These are phyloP conservation scores for Felis chaus DNA, from an alignment of 2,113 vertebrate genomes.

Conservation along the genomic window DNA sequence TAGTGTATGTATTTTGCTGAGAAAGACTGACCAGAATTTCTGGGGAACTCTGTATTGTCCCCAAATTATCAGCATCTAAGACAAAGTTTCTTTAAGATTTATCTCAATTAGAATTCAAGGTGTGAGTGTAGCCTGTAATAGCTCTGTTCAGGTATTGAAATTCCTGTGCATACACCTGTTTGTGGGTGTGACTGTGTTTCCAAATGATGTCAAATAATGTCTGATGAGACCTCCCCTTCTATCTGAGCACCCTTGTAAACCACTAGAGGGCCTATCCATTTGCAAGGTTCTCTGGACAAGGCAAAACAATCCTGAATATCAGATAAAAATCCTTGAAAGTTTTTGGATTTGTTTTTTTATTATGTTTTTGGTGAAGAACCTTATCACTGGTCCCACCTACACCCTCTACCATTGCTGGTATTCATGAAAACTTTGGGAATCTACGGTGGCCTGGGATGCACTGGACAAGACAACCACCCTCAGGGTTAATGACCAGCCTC, in stretches of 20 bases:
- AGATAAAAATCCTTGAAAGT: slow-evolving; percentile 42
- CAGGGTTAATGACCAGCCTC: slow-evolving; percentile 88
- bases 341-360: neutral
- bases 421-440: neutral
- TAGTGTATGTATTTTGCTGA: neutral
- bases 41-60: slow-evolving; percentile 40
- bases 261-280: slow-evolving; percentile 79
- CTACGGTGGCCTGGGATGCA: rapidly evolving
- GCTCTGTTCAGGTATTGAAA: neutral
- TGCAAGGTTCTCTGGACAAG: neutral
- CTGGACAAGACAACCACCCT: neutral
- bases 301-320: neutral
- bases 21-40: neutral
- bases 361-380: neutral
- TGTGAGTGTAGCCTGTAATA: neutral
- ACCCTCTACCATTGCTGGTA: neutral
- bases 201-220: neutral
- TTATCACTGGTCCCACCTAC: neutral
- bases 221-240: neutral
- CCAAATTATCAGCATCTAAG: neutral
- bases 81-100: neutral
- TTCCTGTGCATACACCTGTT: neutral
- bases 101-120: neutral
- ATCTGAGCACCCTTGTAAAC: neutral
- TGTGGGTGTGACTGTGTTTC: neutral